A percentile compares a stretch with the other conserved stretches of the same genome.
phyloP scores from a whole-genome alignment of 2,888 invertebrate genomes.

The Hoplodrina blanda region DNA sequence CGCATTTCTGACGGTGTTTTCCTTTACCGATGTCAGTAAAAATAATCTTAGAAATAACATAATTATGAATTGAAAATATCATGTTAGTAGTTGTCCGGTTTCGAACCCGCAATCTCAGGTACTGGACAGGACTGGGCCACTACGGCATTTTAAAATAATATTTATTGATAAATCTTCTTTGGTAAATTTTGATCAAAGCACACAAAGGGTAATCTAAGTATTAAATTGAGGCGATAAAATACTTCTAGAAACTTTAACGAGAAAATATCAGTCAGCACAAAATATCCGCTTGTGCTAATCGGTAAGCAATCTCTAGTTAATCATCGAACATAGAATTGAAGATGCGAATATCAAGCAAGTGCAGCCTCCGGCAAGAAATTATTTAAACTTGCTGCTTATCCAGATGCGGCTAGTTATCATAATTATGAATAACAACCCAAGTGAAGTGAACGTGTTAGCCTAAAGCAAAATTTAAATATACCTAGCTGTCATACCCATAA shows the following conservation, averaged over 20 bases:
- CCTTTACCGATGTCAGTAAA: too few species aligned
- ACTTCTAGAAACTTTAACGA: background rate
- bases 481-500: constrained; percentile 5
- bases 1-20: too few species aligned
- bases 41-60: too few species aligned
- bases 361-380: constrained; percentile 8
- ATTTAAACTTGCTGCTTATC: background rate
- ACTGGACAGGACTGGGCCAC: too few species aligned
- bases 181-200: background rate
- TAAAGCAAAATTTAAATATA: constrained; percentile 26
- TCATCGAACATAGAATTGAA: background rate
- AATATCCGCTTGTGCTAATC: background rate
- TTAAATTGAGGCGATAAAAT: background rate
- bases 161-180: background rate
- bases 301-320: background rate
- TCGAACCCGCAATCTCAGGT: too few species aligned
- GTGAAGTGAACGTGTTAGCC: constrained; percentile 14
- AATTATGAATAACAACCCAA: constrained; percentile 16
- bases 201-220: background rate
- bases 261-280: background rate
- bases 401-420: constrained; percentile 20
- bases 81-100: too few species aligned
- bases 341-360: background rate
- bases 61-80: too few species aligned
- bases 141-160: background rate